Conservation (phyloP, 2,113 vertebrate species). For the Colossoma macropomum region DNA sequence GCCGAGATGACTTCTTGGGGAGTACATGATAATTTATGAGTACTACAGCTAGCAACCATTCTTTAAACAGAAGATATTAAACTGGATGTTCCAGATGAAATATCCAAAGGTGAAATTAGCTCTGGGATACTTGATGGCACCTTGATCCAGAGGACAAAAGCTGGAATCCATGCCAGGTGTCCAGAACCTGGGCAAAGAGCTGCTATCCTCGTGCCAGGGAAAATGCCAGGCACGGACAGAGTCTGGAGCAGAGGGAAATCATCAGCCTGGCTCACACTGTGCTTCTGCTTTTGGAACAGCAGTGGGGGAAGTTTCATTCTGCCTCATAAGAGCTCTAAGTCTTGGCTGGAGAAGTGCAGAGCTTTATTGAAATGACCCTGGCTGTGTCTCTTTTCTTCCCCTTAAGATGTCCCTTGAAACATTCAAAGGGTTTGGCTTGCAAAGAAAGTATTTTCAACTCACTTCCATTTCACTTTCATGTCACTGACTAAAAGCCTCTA, state of each 20-base stretch:
- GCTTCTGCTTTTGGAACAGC: constrained; percentile 3
- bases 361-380: constrained; percentile 20
- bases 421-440: neutral
- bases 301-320: neutral
- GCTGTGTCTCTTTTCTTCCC: neutral
- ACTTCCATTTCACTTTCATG: neutral
- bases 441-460: neutral
- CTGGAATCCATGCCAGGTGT: neutral
- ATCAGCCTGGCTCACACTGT: neutral
- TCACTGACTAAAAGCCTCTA: neutral
- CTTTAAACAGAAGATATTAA: neutral
- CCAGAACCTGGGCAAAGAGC: neutral
- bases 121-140: neutral
- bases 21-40: no score
- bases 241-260: neutral
- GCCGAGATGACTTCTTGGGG: no score
- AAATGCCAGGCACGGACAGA: neutral
- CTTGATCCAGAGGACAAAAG: neutral
- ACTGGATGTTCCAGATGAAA: no score
- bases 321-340: neutral
- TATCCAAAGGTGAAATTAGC: neutral
- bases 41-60: no score
- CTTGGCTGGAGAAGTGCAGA: neutral
- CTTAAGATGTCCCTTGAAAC: neutral
- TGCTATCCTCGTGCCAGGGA: neutral